phyloP scores from a whole-genome alignment of 2,888 invertebrate species.

The Abscondita cerata region DNA sequence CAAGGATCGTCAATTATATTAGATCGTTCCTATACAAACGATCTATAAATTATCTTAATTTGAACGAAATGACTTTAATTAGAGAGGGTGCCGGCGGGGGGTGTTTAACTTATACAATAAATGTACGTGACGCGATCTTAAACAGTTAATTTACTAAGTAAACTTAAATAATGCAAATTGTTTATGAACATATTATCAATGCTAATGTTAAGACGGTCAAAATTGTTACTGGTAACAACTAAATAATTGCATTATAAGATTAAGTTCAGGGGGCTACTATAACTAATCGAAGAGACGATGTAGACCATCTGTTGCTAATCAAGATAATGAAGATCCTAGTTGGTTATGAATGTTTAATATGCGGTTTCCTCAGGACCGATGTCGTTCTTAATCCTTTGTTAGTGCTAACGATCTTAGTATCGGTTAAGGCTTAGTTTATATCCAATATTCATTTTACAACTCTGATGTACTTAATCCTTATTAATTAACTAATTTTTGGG shows the following conservation, averaged over 20 bases:
- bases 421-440: slow-evolving; percentile 4
- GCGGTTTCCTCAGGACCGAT: slow-evolving; percentile 20
- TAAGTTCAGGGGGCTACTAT: slow-evolving; percentile 28
- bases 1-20: background rate
- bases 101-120: background rate
- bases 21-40: background rate
- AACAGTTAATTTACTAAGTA: too few relatives aligned
- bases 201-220: slow-evolving; percentile 22
- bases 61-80: background rate
- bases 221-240: slow-evolving; percentile 31
- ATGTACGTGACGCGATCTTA: too few relatives aligned
- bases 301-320: slow-evolving; percentile 39
- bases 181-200: slow-evolving; percentile 25
- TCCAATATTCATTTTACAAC: slow-evolving; percentile 5
- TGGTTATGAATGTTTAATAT: slow-evolving; percentile 42
- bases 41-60: slow-evolving; percentile 9
- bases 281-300: slow-evolving; percentile 29
- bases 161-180: slow-evolving; percentile 25
- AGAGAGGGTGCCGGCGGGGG: background rate
- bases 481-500: too few relatives aligned
- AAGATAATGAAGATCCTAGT: slow-evolving; percentile 35
- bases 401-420: slow-evolving; percentile 13
- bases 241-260: slow-evolving; percentile 38
- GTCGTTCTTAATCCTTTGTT: slow-evolving; percentile 27
- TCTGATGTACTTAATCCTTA: too few relatives aligned